These are phyloP conservation scores for Otolemur garnettii DNA, from an alignment of 2,113 vertebrate genomes.

Conservation along the genomic window DNA sequence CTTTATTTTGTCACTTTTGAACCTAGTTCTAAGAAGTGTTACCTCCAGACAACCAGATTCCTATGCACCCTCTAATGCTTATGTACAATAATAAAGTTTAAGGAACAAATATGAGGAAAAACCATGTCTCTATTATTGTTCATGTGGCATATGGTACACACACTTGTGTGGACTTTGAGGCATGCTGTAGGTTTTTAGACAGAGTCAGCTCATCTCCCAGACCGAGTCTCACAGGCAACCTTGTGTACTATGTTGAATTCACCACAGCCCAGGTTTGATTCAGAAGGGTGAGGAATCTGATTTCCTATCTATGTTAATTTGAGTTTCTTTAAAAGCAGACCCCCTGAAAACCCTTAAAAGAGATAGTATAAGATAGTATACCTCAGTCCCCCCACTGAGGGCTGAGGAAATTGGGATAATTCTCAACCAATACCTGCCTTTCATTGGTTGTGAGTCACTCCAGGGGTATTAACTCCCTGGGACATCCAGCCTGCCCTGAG, in stretches of 20 bases:
- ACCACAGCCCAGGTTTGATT: neutral
- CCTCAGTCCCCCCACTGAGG: neutral
- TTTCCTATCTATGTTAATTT: constrained; percentile 12
- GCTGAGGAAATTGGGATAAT: neutral
- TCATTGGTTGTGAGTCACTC: neutral
- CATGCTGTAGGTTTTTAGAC: neutral
- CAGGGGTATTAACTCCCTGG: neutral
- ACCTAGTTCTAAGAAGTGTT: neutral
- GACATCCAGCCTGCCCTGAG: neutral
- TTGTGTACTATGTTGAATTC: neutral
- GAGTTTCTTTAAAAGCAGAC: neutral
- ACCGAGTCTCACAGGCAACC: neutral
- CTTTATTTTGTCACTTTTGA: neutral
- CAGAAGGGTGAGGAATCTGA: neutral
- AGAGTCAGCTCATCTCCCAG: neutral
- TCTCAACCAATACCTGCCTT: neutral
- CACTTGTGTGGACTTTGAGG: neutral
- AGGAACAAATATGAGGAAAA: neutral
- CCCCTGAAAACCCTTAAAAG: neutral
- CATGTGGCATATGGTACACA: too few relatives aligned
- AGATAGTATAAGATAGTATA: neutral
- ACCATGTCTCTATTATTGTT: neutral
- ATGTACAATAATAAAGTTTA: neutral
- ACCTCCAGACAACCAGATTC: neutral
- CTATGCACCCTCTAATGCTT: neutral